These are phyloP conservation scores for Cerceris ruficornis DNA, from an alignment of 2,888 invertebrate species.

Conservation along the genomic window DNA sequence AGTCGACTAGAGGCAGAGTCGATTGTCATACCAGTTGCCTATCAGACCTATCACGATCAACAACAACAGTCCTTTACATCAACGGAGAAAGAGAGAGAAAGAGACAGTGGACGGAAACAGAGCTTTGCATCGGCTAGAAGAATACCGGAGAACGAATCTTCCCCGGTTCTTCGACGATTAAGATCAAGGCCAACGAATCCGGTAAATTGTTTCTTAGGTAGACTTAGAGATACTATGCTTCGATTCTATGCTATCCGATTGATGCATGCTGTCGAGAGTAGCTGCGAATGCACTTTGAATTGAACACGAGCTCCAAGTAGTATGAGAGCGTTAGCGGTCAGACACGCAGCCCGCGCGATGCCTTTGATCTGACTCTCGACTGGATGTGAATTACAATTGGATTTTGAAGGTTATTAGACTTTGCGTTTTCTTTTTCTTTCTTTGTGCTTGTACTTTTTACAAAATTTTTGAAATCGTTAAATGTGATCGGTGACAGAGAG, in stretches of 20 bases:
- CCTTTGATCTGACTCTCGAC: background rate
- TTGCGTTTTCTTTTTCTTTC: no score
- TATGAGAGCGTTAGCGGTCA: slow-evolving; percentile 23
- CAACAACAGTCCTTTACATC: background rate
- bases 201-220: slow-evolving; percentile 28
- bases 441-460: no score
- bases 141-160: background rate
- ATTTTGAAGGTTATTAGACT: no score
- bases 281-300: no score
- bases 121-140: background rate
- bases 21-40: background rate
- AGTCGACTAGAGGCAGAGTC: slow-evolving; percentile 18
- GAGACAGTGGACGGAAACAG: background rate
- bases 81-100: background rate
- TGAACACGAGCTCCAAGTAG: slow-evolving; percentile 13
- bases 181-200: slow-evolving; percentile 8
- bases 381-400: background rate
- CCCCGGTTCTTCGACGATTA: background rate
- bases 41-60: background rate
- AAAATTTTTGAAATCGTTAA: no score
- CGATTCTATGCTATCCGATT: background rate
- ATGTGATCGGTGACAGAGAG: no score
- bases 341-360: slow-evolving; percentile 2
- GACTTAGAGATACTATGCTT: background rate
- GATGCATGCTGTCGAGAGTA: background rate